Conservation (phyloP, 1,140 invertebrate species). For the Ostrea denselamellosa region DNA sequence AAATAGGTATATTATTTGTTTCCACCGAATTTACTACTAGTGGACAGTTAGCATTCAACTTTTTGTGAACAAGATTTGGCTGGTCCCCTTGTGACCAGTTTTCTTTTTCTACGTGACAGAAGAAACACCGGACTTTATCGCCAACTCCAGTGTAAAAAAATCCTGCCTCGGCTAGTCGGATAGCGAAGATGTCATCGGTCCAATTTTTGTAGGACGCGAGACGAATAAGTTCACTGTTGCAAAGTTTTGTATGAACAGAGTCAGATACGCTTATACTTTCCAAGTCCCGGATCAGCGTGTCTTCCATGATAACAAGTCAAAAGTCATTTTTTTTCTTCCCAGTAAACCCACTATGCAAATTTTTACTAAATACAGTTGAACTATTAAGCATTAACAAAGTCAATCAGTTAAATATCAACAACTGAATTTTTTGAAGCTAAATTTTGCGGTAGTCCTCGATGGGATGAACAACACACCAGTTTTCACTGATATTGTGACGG, state of each 20-base stretch:
- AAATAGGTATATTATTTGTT: constrained; percentile 11
- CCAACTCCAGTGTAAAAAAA: constrained; percentile 56
- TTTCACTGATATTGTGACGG: neutral
- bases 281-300: neutral
- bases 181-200: constrained; percentile 83
- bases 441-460: neutral
- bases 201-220: constrained; percentile 84
- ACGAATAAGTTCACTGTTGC: constrained; percentile 75
- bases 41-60: constrained; percentile 7
- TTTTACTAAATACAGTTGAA: neutral
- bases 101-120: constrained; percentile 55
- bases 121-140: constrained; percentile 57
- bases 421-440: neutral
- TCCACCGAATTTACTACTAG: neutral
- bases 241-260: neutral
- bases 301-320: neutral
- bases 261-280: neutral
- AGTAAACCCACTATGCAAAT: neutral
- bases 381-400: no score
- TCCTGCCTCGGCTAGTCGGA: constrained; percentile 87
- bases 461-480: neutral
- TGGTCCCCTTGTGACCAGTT: constrained; percentile 56
- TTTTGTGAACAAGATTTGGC: constrained; percentile 31
- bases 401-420: neutral
- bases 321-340: neutral